Conservation (phyloP, 2,113 vertebrate genomes). For the Hydrolagus affinis region DNA sequence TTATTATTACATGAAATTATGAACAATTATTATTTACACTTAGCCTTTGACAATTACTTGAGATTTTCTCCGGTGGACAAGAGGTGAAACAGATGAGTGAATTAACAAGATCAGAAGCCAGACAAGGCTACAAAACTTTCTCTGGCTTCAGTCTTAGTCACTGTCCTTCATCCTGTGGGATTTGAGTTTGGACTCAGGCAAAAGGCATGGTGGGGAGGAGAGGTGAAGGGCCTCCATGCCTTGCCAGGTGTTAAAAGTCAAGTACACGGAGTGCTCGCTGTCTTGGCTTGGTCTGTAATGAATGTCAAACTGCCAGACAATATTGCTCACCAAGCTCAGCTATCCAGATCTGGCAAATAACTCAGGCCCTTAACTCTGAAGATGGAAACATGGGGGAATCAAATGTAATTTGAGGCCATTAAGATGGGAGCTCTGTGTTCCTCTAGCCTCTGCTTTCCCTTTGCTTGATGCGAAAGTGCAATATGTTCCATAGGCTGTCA, state of each 20-base stretch:
- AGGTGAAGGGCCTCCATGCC: neutral
- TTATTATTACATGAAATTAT: no score
- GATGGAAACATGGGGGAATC: neutral
- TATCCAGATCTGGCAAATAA: neutral
- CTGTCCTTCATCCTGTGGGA: neutral
- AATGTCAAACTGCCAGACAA: neutral
- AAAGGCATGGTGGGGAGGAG: no score
- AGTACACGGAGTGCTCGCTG: neutral
- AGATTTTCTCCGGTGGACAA: neutral
- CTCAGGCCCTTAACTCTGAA: neutral
- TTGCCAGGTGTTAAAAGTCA: conserved; percentile 1
- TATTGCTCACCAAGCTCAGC: neutral
- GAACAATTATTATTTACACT: no score
- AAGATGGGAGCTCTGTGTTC: neutral
- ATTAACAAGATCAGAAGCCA: neutral
- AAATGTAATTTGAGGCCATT: neutral
- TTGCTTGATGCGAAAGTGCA: neutral
- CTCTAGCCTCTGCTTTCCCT: neutral
- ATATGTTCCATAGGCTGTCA: neutral
- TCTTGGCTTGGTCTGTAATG: neutral
- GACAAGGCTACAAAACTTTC: neutral
- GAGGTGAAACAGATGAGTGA: neutral
- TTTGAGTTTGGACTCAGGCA: neutral
- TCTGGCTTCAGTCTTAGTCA: neutral
- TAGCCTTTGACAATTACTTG: neutral